Conservation (phyloP, 2,797 vertebrate genomes). For the Chromis chromis region DNA sequence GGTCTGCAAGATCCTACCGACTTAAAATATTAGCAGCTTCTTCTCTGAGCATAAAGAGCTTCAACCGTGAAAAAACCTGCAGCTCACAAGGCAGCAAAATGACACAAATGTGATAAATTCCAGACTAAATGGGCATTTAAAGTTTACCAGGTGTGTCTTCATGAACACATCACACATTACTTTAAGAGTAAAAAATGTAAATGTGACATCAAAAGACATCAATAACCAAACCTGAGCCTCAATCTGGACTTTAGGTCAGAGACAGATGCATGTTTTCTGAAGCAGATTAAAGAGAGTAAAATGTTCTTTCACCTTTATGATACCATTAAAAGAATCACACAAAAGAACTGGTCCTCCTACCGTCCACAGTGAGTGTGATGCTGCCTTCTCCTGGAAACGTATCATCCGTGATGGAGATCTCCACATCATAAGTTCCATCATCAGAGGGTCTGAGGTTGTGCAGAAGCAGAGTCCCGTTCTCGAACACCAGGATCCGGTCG, state of each 20-base stretch:
- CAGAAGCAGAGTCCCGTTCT: conserved; percentile 94
- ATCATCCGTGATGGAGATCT: conserved; percentile 97
- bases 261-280: neutral
- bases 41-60: no score
- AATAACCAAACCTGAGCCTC: neutral
- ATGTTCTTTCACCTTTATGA: neutral
- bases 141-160: no score
- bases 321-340: neutral
- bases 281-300: neutral
- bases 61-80: no score
- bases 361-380: conserved; percentile 94
- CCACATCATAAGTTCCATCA: conserved; percentile 93
- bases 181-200: no score
- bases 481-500: conserved; percentile 93
- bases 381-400: conserved; percentile 93
- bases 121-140: no score
- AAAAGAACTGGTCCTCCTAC: conserved; percentile 77
- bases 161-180: neutral
- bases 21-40: no score
- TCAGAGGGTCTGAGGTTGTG: conserved; percentile 91
- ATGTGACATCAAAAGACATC: neutral
- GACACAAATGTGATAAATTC: no score
- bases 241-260: neutral
- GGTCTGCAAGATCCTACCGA: no score
- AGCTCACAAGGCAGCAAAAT: no score